phyloP scores from a whole-genome alignment of 2,797 vertebrate genomes.

The Sebastes vulpes region DNA sequence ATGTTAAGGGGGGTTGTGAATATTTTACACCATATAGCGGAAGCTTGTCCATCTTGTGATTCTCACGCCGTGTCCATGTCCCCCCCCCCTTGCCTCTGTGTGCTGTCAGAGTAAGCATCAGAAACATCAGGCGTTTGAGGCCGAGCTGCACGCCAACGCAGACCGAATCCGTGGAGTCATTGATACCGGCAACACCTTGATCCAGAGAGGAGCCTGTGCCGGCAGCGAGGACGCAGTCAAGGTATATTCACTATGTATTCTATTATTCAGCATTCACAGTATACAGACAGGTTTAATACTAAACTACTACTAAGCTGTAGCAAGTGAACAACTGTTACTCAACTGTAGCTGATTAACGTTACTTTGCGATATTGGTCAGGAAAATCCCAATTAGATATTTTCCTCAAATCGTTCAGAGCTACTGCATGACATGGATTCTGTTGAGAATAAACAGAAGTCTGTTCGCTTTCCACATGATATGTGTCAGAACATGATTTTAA shows the following conservation, averaged over 20 bases:
- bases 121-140: constrained; percentile 98
- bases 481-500: background rate
- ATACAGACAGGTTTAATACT: background rate
- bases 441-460: background rate
- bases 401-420: background rate
- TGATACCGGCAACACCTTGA: constrained; percentile 95
- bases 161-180: constrained; percentile 97
- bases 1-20: background rate
- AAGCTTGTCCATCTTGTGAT: background rate
- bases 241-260: constrained; percentile 78
- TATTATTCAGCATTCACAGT: no score
- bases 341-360: background rate
- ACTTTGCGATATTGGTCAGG: background rate
- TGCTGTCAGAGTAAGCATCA: constrained; percentile 95
- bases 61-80: constrained; percentile 20
- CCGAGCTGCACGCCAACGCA: constrained; percentile 96
- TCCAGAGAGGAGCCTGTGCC: constrained; percentile 95
- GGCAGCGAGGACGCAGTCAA: constrained; percentile 98
- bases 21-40: background rate
- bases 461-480: background rate
- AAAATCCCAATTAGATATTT: background rate
- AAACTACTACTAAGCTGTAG: no score
- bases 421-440: background rate
- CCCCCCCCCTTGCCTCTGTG: background rate
- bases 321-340: no score